A percentile compares a stretch with the other conserved stretches of the same genome.
These are phyloP conservation scores for Zaprionus ornatus DNA, from an alignment of 1,140 invertebrate species.

Conservation along the genomic window DNA sequence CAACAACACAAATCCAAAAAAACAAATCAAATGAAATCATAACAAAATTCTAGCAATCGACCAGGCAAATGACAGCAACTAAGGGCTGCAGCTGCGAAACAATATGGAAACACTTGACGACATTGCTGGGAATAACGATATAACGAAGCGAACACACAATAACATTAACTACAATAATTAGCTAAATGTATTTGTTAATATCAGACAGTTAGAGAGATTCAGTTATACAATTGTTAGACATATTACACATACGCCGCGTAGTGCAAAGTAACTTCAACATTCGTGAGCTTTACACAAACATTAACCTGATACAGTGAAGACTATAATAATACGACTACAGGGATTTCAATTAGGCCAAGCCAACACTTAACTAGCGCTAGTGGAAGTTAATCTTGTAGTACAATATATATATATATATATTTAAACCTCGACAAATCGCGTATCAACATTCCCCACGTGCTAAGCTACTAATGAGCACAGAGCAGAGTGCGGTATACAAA, in stretches of 20 bases:
- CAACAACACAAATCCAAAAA: constrained; percentile 35
- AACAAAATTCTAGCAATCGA: constrained; percentile 52
- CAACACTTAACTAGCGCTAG: constrained; percentile 2
- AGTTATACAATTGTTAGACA: neutral
- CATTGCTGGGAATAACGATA: constrained; percentile 34
- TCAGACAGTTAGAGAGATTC: neutral
- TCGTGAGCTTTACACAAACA: constrained; percentile 49
- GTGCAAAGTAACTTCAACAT: constrained; percentile 30
- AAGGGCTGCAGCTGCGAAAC: constrained; percentile 45
- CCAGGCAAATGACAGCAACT: constrained; percentile 55
- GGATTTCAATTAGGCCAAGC: constrained; percentile 40
- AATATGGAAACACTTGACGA: constrained; percentile 47
- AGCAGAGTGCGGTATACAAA: constrained; percentile 46
- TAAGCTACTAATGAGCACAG: constrained; percentile 10
- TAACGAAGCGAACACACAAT: constrained; percentile 4
- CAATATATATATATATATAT: constrained; percentile 5
- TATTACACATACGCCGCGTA: constrained; percentile 42
- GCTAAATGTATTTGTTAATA: neutral
- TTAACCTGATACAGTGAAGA: constrained; percentile 24
- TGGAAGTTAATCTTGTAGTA: constrained; percentile 1
- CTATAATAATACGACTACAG: constrained; percentile 48
- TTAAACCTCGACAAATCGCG: constrained; percentile 13
- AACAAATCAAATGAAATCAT: neutral
- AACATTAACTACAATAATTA: neutral
- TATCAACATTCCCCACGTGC: constrained; percentile 9